phyloP scores from a whole-genome alignment of 2,113 vertebrate species.

The Sprattus sprattus region DNA sequence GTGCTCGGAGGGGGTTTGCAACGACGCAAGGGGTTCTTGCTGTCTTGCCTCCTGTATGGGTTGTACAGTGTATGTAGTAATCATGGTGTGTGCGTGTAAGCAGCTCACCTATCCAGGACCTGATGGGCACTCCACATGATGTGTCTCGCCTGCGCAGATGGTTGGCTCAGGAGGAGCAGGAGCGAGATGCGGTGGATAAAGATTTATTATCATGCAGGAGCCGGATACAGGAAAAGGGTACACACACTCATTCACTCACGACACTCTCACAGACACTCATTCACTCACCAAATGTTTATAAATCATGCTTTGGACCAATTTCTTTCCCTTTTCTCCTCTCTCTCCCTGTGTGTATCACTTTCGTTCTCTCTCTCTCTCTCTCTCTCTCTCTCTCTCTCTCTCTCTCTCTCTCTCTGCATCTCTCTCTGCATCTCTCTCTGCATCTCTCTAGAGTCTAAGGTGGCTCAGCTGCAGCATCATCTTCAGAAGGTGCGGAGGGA shows the following conservation, averaged over 20 bases:
- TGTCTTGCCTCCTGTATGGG: no score
- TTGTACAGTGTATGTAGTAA: no score
- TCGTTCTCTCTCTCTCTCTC: no score
- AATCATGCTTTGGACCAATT: no score
- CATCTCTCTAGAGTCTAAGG: constrained; percentile 72
- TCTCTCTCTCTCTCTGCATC: not conserved
- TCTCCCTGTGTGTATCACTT: no score
- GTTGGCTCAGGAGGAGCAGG: constrained; percentile 75
- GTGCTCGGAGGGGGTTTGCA: no score
- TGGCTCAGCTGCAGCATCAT: constrained; percentile 78
- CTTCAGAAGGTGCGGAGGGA: constrained; percentile 78
- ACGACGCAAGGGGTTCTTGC: no score
- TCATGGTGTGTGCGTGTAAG: constrained; percentile 47
- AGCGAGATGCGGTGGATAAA: constrained; percentile 77
- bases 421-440: not conserved
- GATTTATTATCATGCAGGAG: constrained; percentile 73
- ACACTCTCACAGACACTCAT: constrained; percentile 41
- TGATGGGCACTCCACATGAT: constrained; percentile 89
- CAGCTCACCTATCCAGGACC: constrained; percentile 80
- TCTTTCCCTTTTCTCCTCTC: no score
- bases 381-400: no score
- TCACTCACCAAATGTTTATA: not conserved
- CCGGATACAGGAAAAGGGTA: constrained; percentile 80
- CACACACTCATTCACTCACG: constrained; percentile 46
- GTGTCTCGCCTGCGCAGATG: constrained; percentile 79